Percentiles rank a stretch among this genome's conserved stretches.
Evolutionary conservation across 1,140 invertebrate genomes (phyloP).

Genomic region (Drosophila ficusphila): DNA sequence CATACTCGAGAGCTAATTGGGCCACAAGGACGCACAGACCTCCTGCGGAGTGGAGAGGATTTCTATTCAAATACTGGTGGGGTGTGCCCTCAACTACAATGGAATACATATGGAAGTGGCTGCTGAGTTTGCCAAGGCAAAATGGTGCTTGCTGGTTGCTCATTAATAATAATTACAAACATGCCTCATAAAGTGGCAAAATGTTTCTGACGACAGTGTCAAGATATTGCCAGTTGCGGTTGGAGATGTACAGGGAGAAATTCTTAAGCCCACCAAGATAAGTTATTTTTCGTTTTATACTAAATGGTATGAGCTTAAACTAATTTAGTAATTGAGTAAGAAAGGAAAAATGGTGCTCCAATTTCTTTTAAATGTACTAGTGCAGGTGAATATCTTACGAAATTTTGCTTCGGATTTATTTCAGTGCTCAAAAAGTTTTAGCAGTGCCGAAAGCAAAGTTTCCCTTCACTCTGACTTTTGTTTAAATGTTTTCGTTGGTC

Average conservation of each 20-base stretch:
- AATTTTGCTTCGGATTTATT: neutral
- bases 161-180: slow-evolving; percentile 79
- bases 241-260: slow-evolving; percentile 12
- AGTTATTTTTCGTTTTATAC: too few relatives aligned
- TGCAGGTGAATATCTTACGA: too few relatives aligned
- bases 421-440: neutral
- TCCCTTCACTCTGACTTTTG: neutral
- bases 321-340: too few relatives aligned
- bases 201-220: slow-evolving; percentile 7
- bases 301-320: too few relatives aligned
- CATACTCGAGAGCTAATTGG: slow-evolving; percentile 55
- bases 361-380: too few relatives aligned
- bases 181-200: slow-evolving; percentile 43
- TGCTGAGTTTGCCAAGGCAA: slow-evolving; percentile 28
- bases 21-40: slow-evolving; percentile 23
- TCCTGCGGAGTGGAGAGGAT: slow-evolving; percentile 23
- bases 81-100: slow-evolving; percentile 13
- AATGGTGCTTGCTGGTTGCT: slow-evolving; percentile 48
- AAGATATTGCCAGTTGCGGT: slow-evolving; percentile 3
- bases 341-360: too few relatives aligned
- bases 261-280: too few relatives aligned
- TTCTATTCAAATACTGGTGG: slow-evolving; percentile 31
- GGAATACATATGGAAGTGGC: neutral
- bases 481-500: slow-evolving; percentile 13
- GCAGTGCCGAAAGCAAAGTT: slow-evolving; percentile 6